These are phyloP conservation scores for Planiliza haematocheilus DNA, from an alignment of 2,113 vertebrate genomes.

Conservation along the genomic window DNA sequence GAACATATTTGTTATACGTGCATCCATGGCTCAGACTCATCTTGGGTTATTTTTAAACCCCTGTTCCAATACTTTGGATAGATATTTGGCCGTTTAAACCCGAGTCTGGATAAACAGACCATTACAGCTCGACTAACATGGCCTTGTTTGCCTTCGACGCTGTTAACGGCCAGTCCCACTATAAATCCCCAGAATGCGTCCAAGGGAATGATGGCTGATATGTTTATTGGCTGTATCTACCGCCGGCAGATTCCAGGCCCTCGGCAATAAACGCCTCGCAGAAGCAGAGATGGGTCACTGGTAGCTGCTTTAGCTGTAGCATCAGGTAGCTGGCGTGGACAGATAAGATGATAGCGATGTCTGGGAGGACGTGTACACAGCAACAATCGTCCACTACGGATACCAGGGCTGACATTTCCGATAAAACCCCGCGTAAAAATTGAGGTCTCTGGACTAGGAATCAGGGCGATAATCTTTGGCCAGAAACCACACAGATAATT, in stretches of 20 bases:
- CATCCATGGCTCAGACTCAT: slow-evolving; percentile 46
- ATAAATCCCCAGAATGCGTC: slow-evolving; percentile 72
- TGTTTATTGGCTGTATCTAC: slow-evolving; percentile 83
- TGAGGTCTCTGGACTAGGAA: slow-evolving; percentile 43
- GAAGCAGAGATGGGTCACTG: slow-evolving; percentile 45
- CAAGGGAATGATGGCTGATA: slow-evolving; percentile 75
- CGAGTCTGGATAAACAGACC: slow-evolving; percentile 74
- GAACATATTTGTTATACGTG: slow-evolving; percentile 46
- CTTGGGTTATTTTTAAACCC: slow-evolving; percentile 56
- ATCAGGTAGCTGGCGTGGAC: slow-evolving; percentile 48
- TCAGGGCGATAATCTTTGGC: slow-evolving; percentile 56
- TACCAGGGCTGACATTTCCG: slow-evolving; percentile 37
- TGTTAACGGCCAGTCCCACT: slow-evolving; percentile 54
- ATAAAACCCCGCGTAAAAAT: slow-evolving; percentile 54
- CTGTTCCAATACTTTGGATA: slow-evolving; percentile 60
- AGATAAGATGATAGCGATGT: slow-evolving; percentile 72
- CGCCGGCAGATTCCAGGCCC: slow-evolving; percentile 73
- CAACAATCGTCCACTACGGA: slow-evolving; percentile 34
- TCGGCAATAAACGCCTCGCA: slow-evolving; percentile 73
- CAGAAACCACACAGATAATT: slow-evolving; percentile 43
- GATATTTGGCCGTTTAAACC: slow-evolving; percentile 69
- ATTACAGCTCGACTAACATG: slow-evolving; percentile 61
- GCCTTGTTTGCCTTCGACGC: slow-evolving; percentile 61
- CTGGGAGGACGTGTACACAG: slow-evolving; percentile 33
- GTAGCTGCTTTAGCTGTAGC: slow-evolving; percentile 42